Percentiles rank a stretch among this genome's conserved stretches.
phyloP scores from a whole-genome alignment of 2,113 vertebrate genomes.

The Leptosomus discolor region DNA sequence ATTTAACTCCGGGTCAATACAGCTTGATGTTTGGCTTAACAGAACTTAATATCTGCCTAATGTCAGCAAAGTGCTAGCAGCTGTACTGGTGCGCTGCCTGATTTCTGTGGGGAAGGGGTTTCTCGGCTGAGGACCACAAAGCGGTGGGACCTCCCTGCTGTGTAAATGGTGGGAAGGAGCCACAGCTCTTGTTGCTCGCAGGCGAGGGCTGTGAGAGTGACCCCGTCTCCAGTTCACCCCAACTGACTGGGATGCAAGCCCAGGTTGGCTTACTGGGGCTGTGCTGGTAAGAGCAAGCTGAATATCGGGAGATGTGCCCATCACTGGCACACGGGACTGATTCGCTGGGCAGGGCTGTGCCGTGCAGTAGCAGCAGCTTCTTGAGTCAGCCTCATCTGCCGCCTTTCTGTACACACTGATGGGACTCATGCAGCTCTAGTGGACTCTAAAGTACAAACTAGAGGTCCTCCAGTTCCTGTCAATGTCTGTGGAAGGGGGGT shows the following conservation, averaged over 20 bases:
- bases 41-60: background rate
- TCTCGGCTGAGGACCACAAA: background rate
- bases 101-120: background rate
- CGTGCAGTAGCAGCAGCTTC: rapidly evolving
- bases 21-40: slow-evolving; percentile 1
- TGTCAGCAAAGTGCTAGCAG: background rate
- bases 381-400: background rate
- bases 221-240: background rate
- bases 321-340: rapidly evolving
- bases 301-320: rapidly evolving
- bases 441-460: rapidly evolving
- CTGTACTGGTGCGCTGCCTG: background rate
- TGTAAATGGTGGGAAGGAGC: background rate
- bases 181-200: rapidly evolving
- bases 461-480: rapidly evolving
- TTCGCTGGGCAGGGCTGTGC: background rate
- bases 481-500: rapidly evolving
- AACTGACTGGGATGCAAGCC: rapidly evolving
- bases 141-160: background rate
- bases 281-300: background rate
- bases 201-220: rapidly evolving
- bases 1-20: background rate
- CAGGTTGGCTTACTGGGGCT: rapidly evolving
- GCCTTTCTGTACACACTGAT: rapidly evolving
- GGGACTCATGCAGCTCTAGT: rapidly evolving